A percentile compares a stretch with the other conserved stretches of the same genome.
phyloP scores from a whole-genome alignment of 2,888 invertebrate species.

The Osedax frankpressi region DNA sequence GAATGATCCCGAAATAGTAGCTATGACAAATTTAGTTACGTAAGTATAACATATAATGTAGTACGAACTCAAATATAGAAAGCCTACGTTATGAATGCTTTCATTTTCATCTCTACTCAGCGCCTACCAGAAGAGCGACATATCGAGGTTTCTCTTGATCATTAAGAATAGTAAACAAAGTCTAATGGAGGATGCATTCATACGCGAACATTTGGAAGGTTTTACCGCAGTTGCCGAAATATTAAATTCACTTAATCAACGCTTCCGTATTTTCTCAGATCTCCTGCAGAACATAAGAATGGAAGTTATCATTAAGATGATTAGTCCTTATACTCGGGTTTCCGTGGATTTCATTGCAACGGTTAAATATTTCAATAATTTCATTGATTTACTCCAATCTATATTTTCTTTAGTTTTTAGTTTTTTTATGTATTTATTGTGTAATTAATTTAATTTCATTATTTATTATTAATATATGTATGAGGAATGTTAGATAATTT shows the following conservation, averaged over 20 bases:
- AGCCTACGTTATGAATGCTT: neutral
- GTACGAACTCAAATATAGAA: neutral
- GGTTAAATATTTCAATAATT: too few relatives aligned
- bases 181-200: constrained; percentile 98
- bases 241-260: neutral
- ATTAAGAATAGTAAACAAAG: constrained; percentile 80
- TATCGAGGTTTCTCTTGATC: constrained; percentile 92
- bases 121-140: constrained; percentile 94
- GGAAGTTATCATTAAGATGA: constrained; percentile 87
- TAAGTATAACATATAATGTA: constrained; percentile 25
- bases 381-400: too few relatives aligned
- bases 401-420: too few relatives aligned
- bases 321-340: constrained; percentile 92
- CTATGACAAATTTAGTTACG: constrained; percentile 90
- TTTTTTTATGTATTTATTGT: too few relatives aligned
- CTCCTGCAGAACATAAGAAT: constrained; percentile 85
- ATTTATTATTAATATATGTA: too few relatives aligned
- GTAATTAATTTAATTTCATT: too few relatives aligned
- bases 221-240: neutral
- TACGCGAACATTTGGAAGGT: constrained; percentile 92
- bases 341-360: constrained; percentile 94
- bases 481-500: too few relatives aligned
- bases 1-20: constrained; percentile 95
- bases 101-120: constrained; percentile 47
- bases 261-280: constrained; percentile 53